A percentile compares a stretch with the other conserved stretches of the same genome.
These are phyloP conservation scores for Epiblema foenella DNA, from an alignment of 2,888 invertebrate species.

Conservation along the genomic window DNA sequence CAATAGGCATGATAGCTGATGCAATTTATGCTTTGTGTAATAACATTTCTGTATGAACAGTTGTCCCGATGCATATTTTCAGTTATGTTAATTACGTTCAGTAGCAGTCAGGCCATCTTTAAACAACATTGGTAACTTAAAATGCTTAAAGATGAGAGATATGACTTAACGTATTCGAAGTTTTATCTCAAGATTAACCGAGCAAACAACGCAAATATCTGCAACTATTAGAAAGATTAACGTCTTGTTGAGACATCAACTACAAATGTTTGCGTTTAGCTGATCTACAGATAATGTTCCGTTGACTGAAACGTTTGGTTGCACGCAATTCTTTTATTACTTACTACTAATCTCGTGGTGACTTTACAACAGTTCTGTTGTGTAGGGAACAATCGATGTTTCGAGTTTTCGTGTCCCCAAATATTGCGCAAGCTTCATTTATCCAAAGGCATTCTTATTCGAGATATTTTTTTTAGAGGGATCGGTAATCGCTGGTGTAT, in stretches of 20 bases:
- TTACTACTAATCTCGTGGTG: neutral
- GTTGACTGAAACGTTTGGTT: conserved; percentile 17
- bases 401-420: too few relatives aligned
- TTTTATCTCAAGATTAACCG: conserved; percentile 18
- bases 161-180: neutral
- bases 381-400: too few relatives aligned
- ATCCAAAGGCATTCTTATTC: too few relatives aligned
- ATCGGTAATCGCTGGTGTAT: neutral
- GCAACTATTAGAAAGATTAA: conserved; percentile 19
- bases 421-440: too few relatives aligned
- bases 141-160: neutral
- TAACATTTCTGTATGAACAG: neutral
- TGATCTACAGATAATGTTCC: conserved; percentile 26
- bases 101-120: conserved; percentile 11
- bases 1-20: neutral
- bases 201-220: conserved; percentile 20
- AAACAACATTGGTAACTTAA: conserved; percentile 16
- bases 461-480: too few relatives aligned
- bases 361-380: neutral
- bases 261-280: conserved; percentile 26
- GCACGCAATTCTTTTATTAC: conserved; percentile 17
- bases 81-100: neutral
- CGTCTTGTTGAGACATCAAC: conserved; percentile 12
- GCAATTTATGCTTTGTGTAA: neutral
- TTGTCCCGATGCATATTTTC: neutral